Evolutionary conservation across 2,113 vertebrate species (phyloP).

Genomic region (Amphiprion ocellaris): DNA sequence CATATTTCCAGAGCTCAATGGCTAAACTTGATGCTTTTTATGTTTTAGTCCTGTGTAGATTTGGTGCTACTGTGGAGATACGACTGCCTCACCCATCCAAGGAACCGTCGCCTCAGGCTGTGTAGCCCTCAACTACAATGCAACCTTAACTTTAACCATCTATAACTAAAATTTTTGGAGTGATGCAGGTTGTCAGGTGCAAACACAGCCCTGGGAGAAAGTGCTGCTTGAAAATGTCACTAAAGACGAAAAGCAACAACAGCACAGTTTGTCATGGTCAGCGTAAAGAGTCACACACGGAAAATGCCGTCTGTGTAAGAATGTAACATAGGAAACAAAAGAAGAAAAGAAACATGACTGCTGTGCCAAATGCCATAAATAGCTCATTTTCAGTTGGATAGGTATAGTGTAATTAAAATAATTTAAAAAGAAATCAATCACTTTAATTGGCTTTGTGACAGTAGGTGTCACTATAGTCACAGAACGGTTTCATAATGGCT

Average conservation of each 20-base stretch:
- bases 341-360: no score
- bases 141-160: not conserved
- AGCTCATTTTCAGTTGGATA: no score
- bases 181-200: not conserved
- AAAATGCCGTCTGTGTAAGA: not conserved
- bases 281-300: not conserved
- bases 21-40: not conserved
- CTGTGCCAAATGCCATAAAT: no score
- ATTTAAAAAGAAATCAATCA: no score
- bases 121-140: not conserved
- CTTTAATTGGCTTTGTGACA: not conserved
- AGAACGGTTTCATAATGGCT: not conserved
- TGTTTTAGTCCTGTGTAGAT: not conserved
- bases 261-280: not conserved
- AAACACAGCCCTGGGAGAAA: not conserved
- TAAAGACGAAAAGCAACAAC: not conserved
- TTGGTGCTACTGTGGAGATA: not conserved
- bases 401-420: no score
- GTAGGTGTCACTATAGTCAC: conserved; percentile 19
- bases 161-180: conserved; percentile 1
- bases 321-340: no score
- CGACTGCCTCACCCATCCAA: not conserved
- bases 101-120: conserved; percentile 3
- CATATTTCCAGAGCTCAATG: not conserved
- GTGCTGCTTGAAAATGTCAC: not conserved